Percentiles rank a stretch among this genome's conserved stretches.
Evolutionary conservation across 2,113 vertebrate species (phyloP).

Genomic region (Cochlearius cochlearius): DNA sequence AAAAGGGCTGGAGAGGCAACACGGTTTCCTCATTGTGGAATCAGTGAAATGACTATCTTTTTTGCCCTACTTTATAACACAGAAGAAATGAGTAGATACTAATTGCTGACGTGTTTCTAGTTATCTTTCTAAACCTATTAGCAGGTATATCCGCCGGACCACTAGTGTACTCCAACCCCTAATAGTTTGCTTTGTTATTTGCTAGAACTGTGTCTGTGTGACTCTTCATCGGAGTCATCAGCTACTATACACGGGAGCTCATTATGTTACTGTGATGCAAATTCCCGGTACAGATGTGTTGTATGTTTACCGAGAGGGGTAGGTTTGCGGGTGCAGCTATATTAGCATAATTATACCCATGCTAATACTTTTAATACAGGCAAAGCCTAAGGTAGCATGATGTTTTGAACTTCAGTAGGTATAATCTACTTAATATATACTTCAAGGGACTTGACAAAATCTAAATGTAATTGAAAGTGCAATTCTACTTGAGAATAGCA

Average conservation of each 20-base stretch:
- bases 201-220: background rate
- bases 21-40: background rate
- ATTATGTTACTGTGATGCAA: background rate
- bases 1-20: background rate
- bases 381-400: background rate
- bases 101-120: background rate
- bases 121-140: background rate
- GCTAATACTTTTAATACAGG: background rate
- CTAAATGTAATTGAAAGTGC: background rate
- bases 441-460: background rate
- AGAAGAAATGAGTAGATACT: background rate
- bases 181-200: background rate
- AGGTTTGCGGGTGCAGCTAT: background rate
- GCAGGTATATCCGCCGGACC: background rate
- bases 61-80: background rate
- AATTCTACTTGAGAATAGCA: background rate
- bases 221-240: background rate
- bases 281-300: background rate
- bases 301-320: background rate
- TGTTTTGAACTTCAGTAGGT: background rate
- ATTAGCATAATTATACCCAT: background rate
- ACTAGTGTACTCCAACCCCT: background rate
- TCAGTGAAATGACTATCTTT: background rate
- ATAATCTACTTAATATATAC: background rate
- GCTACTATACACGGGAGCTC: background rate